Percentiles rank a stretch among this genome's conserved stretches.
These are phyloP conservation scores for Lagopus muta DNA, from an alignment of 2,113 vertebrate genomes.

Conservation along the genomic window DNA sequence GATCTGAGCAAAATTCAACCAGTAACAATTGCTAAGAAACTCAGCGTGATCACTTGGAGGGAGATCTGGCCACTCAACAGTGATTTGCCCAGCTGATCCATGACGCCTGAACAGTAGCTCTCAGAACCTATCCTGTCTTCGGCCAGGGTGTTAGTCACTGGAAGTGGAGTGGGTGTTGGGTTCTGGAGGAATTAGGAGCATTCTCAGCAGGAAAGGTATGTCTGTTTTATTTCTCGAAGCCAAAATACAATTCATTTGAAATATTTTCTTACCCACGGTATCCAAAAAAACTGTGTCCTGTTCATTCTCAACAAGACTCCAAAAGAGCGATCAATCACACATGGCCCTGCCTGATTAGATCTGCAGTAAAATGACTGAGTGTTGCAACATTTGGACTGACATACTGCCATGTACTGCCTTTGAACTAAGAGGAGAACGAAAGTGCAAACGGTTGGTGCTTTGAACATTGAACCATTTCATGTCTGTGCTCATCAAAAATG, in stretches of 20 bases:
- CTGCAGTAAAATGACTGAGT: constrained; percentile 70
- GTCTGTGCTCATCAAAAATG: constrained; percentile 63
- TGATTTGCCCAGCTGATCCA: background rate
- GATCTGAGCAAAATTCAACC: background rate
- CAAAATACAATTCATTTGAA: background rate
- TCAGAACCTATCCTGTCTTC: background rate
- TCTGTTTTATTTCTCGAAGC: background rate
- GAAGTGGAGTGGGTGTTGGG: background rate
- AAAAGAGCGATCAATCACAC: constrained; percentile 3
- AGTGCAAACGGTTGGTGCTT: constrained; percentile 64
- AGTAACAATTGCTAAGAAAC: background rate
- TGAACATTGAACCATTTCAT: constrained; percentile 74
- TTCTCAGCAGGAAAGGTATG: background rate
- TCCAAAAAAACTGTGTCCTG: constrained; percentile 5
- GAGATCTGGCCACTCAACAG: background rate
- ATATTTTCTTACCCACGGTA: background rate
- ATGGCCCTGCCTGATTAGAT: constrained; percentile 19
- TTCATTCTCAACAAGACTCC: background rate
- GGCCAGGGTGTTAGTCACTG: background rate
- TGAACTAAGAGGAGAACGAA: constrained; percentile 66
- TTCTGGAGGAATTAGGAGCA: background rate
- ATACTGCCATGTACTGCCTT: constrained; percentile 59
- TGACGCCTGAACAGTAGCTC: background rate
- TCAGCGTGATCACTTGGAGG: constrained; percentile 15
- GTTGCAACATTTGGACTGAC: constrained; percentile 74